These are phyloP conservation scores for Canis aureus DNA, from an alignment of 2,113 vertebrate genomes.

Conservation along the genomic window DNA sequence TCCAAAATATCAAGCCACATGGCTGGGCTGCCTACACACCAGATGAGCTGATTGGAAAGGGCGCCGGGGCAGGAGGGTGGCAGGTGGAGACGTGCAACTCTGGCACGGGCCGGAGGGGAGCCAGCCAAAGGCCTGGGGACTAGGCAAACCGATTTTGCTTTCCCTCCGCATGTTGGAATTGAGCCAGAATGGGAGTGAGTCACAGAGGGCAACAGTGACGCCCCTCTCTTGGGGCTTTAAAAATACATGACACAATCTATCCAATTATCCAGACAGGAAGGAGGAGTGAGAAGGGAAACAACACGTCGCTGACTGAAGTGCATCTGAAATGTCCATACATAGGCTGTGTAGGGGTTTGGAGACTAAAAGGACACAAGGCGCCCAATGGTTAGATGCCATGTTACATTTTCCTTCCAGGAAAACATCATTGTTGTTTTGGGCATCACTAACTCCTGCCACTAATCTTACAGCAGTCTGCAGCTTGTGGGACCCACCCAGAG, in stretches of 20 bases:
- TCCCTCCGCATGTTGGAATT: not conserved
- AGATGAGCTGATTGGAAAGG: constrained; percentile 57
- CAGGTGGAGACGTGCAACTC: not conserved
- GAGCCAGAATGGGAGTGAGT: constrained; percentile 26
- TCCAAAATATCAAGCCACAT: constrained; percentile 71
- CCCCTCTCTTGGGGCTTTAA: not conserved
- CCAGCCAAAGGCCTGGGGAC: not conserved
- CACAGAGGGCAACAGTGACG: not conserved
- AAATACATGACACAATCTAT: constrained; percentile 1
- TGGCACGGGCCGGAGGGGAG: not conserved
- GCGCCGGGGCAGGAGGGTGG: not conserved
- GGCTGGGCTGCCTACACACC: constrained; percentile 76
- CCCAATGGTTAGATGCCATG: not conserved
- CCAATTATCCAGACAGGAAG: not conserved
- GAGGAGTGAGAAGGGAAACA: not conserved
- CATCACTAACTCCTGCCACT: not conserved
- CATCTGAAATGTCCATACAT: constrained; percentile 18
- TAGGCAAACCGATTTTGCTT: not conserved
- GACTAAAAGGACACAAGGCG: not conserved
- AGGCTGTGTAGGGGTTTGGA: not conserved
- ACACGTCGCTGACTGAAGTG: not conserved
- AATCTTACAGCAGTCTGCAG: not conserved
- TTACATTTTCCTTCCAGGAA: not conserved
- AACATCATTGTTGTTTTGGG: not conserved
- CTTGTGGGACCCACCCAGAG: not conserved